phyloP scores from a whole-genome alignment of 2,113 vertebrate species.

The Agelaius phoeniceus region DNA sequence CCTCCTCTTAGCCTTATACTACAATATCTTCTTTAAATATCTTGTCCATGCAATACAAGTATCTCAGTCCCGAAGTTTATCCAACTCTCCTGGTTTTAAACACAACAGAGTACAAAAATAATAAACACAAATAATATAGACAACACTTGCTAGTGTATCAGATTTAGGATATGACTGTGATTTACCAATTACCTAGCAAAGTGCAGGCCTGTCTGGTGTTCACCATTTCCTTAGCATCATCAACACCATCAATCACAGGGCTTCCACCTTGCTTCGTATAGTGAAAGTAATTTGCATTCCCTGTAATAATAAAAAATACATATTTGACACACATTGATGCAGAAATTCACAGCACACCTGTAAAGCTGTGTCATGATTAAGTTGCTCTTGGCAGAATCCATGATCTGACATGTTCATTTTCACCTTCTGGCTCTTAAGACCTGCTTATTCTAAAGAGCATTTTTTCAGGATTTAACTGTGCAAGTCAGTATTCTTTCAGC shows the following conservation, averaged over 20 bases:
- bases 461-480: background rate
- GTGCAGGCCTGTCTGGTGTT: slow-evolving; percentile 90
- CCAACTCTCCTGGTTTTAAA: background rate
- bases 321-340: background rate
- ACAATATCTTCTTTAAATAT: background rate
- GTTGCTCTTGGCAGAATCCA: background rate
- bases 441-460: background rate
- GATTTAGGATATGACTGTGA: background rate
- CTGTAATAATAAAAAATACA: slow-evolving; percentile 62
- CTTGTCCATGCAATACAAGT: background rate
- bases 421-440: background rate
- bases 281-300: slow-evolving; percentile 84
- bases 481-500: background rate
- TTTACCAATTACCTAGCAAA: slow-evolving; percentile 84
- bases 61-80: background rate
- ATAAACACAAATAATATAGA: background rate
- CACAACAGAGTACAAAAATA: background rate
- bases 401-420: background rate
- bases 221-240: slow-evolving; percentile 90
- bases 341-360: background rate
- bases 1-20: background rate
- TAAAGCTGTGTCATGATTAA: background rate
- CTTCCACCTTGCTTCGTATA: slow-evolving; percentile 93
- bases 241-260: slow-evolving; percentile 90
- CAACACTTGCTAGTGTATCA: background rate